Percentiles rank a stretch among this genome's conserved stretches.
Conservation (phyloP, 2,888 invertebrate species). For the Norana najaformis region DNA sequence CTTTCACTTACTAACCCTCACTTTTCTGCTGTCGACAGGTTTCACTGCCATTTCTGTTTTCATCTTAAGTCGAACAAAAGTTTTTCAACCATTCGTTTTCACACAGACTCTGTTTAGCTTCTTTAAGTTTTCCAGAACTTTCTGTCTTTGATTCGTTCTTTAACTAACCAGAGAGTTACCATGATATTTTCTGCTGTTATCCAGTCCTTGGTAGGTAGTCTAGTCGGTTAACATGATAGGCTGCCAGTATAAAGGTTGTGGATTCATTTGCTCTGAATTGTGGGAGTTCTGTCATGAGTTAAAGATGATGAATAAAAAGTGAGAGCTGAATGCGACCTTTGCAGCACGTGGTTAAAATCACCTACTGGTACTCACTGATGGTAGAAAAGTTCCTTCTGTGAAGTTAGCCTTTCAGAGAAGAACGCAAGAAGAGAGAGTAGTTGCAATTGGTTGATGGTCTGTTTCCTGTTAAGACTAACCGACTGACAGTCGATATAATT, state of each 20-base stretch:
- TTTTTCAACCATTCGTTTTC: not conserved
- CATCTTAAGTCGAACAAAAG: not conserved
- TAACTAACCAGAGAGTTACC: not conserved
- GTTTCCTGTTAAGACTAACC: not conserved
- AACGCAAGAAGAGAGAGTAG: not conserved
- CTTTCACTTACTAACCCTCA: not conserved
- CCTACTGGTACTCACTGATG: not conserved
- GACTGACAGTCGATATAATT: not conserved
- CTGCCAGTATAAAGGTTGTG: not conserved
- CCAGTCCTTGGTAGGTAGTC: not conserved
- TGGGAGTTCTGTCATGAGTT: not conserved
- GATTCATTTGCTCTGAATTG: not conserved
- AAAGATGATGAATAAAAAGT: not conserved
- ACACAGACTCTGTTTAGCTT: not conserved
- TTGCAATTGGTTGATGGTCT: not conserved
- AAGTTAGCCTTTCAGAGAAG: not conserved
- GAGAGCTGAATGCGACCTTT: not conserved
- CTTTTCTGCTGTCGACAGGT: not conserved
- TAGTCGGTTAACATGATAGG: not conserved
- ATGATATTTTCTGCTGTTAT: not conserved
- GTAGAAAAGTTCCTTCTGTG: not conserved
- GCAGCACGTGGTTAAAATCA: not conserved
- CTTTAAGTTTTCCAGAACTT: not conserved
- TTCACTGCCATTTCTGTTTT: not conserved
- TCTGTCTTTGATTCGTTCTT: not conserved